phyloP scores from a whole-genome alignment of 2,888 invertebrate genomes.

The Eristalis pertinax region DNA sequence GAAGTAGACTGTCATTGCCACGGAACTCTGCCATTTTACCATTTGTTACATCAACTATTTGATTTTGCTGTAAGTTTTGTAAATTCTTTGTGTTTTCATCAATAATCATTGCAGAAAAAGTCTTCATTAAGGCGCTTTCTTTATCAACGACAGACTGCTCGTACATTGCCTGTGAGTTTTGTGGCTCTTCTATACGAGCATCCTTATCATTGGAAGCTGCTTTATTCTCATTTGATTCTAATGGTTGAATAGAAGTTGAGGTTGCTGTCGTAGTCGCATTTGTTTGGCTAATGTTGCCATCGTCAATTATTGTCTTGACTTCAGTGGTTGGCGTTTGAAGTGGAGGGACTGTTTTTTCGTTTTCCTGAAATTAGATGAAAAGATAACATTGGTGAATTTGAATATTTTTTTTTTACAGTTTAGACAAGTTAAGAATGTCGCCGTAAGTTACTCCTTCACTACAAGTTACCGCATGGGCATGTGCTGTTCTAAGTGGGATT shows the following conservation, averaged over 20 bases:
- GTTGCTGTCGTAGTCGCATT: constrained; percentile 54
- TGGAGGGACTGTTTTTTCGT: constrained; percentile 72
- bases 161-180: constrained; percentile 79
- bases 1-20: constrained; percentile 72
- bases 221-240: constrained; percentile 60
- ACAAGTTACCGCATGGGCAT: too few relatives aligned
- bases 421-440: too few relatives aligned
- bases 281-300: constrained; percentile 60
- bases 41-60: constrained; percentile 78
- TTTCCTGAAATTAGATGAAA: constrained; percentile 73
- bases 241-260: constrained; percentile 51
- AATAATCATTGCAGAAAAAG: constrained; percentile 80
- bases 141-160: constrained; percentile 81
- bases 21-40: constrained; percentile 77
- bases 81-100: constrained; percentile 80
- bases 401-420: too few relatives aligned
- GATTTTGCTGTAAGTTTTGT: constrained; percentile 75
- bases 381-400: too few relatives aligned
- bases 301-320: constrained; percentile 54
- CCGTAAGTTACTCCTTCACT: too few relatives aligned
- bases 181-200: constrained; percentile 73
- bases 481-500: too few relatives aligned
- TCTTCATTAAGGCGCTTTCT: constrained; percentile 80
- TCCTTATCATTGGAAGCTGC: constrained; percentile 34
- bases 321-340: constrained; percentile 58